Evolutionary conservation across 2,888 invertebrate species (phyloP).

Genomic region (Lobophora halterata): DNA sequence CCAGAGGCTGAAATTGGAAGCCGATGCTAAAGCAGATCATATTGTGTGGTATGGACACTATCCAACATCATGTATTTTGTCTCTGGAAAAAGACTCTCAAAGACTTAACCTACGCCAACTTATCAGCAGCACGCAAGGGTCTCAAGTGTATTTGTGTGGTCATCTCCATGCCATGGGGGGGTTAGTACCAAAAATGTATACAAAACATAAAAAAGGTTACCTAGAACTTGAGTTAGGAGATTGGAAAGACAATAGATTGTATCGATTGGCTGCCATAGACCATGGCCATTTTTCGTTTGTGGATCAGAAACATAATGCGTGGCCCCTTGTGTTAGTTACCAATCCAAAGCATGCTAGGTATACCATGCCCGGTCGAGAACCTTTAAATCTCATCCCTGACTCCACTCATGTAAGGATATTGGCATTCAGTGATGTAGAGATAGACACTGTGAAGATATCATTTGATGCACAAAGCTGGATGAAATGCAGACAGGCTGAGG

Average conservation of each 20-base stretch:
- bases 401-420: conserved; percentile 92
- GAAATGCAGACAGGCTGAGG: conserved; percentile 80
- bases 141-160: conserved; percentile 92
- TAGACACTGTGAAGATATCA: conserved; percentile 84
- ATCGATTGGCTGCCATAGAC: conserved; percentile 91
- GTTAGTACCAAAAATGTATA: conserved; percentile 91
- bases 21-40: conserved; percentile 69
- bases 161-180: conserved; percentile 93
- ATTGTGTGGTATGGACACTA: conserved; percentile 91
- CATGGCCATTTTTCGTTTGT: conserved; percentile 93
- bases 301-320: conserved; percentile 87
- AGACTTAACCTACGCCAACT: conserved; percentile 76
- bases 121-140: conserved; percentile 81
- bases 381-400: conserved; percentile 81
- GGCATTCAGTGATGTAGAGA: conserved; percentile 85
- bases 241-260: conserved; percentile 95
- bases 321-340: conserved; percentile 92
- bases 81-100: conserved; percentile 74
- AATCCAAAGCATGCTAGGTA: conserved; percentile 94
- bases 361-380: conserved; percentile 87
- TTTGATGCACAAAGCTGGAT: conserved; percentile 85
- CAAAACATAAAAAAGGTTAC: conserved; percentile 89
- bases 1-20: conserved; percentile 77
- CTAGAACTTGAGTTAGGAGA: conserved; percentile 94
- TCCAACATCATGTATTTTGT: conserved; percentile 92